These are phyloP conservation scores for Drosophila pallidifrons DNA, from an alignment of 1,140 invertebrate species.

Conservation along the genomic window DNA sequence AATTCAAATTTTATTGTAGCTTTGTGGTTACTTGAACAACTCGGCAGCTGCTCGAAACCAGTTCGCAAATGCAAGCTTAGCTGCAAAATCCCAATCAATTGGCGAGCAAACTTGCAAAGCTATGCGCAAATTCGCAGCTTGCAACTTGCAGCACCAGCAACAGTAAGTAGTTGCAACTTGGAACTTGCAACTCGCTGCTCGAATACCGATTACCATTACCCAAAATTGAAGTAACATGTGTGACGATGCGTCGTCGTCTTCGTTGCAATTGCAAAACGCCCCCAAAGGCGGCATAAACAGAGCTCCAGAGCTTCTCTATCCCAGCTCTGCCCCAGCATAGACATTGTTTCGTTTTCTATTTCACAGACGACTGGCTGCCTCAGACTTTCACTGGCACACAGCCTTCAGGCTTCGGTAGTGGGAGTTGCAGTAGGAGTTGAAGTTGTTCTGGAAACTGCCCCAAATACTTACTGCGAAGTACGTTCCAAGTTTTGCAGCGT, in stretches of 20 bases:
- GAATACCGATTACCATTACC: conserved; percentile 72
- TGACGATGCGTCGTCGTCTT: conserved; percentile 46
- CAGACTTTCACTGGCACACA: conserved; percentile 74
- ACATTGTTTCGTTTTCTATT: conserved; percentile 81
- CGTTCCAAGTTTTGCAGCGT: conserved; percentile 37
- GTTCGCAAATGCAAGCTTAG: conserved; percentile 6
- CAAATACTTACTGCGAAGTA: conserved; percentile 21
- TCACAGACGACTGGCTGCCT: conserved; percentile 73
- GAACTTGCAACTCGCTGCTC: conserved; percentile 20
- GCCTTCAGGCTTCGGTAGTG: conserved; percentile 54
- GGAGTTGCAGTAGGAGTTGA: not conserved
- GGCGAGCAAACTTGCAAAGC: conserved; percentile 21
- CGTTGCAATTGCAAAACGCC: conserved; percentile 59
- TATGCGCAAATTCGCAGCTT: conserved; percentile 19
- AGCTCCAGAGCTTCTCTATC: not conserved
- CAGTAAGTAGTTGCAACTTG: conserved; percentile 4
- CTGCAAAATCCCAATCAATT: conserved; percentile 27
- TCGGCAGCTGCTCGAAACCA: conserved; percentile 6
- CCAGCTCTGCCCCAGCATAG: conserved; percentile 3
- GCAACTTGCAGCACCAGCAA: conserved; percentile 11
- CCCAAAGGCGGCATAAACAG: conserved; percentile 46
- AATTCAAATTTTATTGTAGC: conserved; percentile 7
- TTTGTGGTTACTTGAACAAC: conserved; percentile 15
- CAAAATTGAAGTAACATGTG: conserved; percentile 80
- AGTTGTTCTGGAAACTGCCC: conserved; percentile 23